phyloP scores from a whole-genome alignment of 2,113 vertebrate species.

The Gavialis gangeticus region DNA sequence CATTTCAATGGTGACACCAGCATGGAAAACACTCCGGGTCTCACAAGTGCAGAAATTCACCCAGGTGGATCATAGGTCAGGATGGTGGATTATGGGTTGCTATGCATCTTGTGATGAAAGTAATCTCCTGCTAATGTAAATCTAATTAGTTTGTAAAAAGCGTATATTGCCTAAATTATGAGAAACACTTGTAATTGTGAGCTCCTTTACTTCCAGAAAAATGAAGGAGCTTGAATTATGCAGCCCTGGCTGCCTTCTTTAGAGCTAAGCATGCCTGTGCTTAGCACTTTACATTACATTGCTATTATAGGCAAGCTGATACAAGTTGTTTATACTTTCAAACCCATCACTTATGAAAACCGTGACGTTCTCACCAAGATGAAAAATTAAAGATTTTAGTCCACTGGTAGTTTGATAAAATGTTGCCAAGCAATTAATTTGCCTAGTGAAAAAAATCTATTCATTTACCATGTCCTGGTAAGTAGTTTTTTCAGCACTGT shows the following conservation, averaged over 20 bases:
- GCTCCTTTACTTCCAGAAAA: background rate
- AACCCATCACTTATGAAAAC: background rate
- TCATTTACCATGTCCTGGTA: background rate
- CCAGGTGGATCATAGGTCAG: background rate
- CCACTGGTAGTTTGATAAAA: background rate
- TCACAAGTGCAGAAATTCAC: background rate
- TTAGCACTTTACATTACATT: background rate
- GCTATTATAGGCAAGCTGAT: background rate
- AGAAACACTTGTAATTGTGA: background rate
- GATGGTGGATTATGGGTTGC: background rate
- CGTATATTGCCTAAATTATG: background rate
- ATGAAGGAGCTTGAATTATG: background rate
- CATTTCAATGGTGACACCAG: background rate
- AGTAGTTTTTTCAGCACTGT: background rate
- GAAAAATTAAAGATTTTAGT: background rate
- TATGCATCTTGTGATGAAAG: background rate
- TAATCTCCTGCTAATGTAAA: background rate
- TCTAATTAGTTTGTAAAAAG: background rate
- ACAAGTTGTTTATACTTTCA: slow-evolving; percentile 15
- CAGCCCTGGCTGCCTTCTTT: background rate
- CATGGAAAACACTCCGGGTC: too few relatives aligned
- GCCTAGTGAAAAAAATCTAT: background rate
- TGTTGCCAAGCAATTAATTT: background rate
- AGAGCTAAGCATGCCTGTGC: background rate
- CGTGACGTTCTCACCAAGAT: background rate